These are phyloP conservation scores for Dryas iulia DNA, from an alignment of 1,140 invertebrate species.

Conservation along the genomic window DNA sequence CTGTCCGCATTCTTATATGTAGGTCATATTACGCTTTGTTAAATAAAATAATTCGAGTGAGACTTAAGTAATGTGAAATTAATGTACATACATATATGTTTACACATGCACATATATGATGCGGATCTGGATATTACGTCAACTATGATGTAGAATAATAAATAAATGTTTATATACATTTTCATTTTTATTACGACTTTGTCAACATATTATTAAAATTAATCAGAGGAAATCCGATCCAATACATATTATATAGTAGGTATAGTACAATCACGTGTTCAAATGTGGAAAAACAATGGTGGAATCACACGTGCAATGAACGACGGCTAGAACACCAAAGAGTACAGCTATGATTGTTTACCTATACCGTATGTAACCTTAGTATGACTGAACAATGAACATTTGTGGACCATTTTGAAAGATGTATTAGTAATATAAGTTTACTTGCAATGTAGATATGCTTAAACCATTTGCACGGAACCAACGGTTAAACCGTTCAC, in stretches of 20 bases:
- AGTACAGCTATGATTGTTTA: conserved; percentile 53
- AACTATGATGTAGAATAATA: background rate
- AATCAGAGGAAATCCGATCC: background rate
- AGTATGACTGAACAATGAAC: conserved; percentile 42
- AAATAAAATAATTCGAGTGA: background rate
- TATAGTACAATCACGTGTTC: conserved; percentile 38
- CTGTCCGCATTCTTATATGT: conserved; percentile 23
- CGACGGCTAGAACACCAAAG: conserved; percentile 79
- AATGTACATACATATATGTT: background rate
- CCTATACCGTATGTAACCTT: conserved; percentile 44
- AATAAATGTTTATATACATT: background rate
- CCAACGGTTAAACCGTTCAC: conserved; percentile 49
- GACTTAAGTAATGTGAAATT: background rate
- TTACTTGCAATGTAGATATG: conserved; percentile 24
- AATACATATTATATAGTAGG: conserved; percentile 15
- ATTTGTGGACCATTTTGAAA: conserved; percentile 36
- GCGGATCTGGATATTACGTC: background rate
- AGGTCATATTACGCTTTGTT: conserved; percentile 23
- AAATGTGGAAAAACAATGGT: conserved; percentile 30
- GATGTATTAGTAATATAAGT: conserved; percentile 24
- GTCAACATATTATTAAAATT: background rate
- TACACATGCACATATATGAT: background rate
- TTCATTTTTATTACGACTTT: background rate
- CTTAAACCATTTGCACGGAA: conserved; percentile 19
- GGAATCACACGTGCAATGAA: conserved; percentile 39